Evolutionary conservation across 2,113 vertebrate species (phyloP).

Genomic region (Otis tarda): DNA sequence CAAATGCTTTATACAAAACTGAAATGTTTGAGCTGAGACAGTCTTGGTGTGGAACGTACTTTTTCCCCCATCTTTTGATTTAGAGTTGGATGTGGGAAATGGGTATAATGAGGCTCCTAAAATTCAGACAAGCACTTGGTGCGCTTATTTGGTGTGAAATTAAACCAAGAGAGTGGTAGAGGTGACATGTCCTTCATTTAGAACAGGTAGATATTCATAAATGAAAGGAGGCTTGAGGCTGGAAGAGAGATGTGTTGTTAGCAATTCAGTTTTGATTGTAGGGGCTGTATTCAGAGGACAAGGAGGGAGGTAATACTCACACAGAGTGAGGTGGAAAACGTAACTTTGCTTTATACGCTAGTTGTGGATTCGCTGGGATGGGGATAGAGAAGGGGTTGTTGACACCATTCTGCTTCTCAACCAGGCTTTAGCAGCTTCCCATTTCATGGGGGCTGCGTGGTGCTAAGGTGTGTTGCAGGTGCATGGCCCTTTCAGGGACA

Average conservation of each 20-base stretch:
- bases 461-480: not conserved
- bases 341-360: not conserved
- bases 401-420: not conserved
- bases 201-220: not conserved
- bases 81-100: not conserved
- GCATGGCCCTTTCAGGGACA: fast-evolving
- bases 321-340: not conserved
- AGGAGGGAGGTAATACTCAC: not conserved
- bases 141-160: not conserved
- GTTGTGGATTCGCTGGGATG: not conserved
- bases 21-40: not conserved
- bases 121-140: not conserved
- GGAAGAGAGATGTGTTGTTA: not conserved
- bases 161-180: not conserved
- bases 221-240: not conserved
- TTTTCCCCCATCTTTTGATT: not conserved
- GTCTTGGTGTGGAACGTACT: not conserved
- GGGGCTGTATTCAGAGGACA: not conserved
- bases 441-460: not conserved
- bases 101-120: not conserved
- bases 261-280: not conserved
- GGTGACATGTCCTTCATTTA: not conserved
- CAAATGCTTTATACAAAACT: not conserved
- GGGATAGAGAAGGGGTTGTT: not conserved
- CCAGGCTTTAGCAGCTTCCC: not conserved